These are phyloP conservation scores for Cisticola juncidis DNA, from an alignment of 2,113 vertebrate genomes.

Conservation along the genomic window DNA sequence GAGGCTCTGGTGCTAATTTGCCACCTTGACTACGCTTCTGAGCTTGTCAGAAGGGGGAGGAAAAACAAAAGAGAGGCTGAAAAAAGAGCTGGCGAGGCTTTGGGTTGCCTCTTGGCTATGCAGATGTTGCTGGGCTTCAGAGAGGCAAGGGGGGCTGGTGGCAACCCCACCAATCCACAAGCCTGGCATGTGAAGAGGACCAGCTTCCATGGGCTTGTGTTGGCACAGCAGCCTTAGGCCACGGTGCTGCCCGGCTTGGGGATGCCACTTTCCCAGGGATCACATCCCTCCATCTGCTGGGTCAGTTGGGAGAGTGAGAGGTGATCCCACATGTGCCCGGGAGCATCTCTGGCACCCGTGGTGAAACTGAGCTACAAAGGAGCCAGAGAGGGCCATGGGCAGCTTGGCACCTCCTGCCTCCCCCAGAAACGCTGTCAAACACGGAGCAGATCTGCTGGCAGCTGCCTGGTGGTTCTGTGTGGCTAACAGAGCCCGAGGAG, in stretches of 20 bases:
- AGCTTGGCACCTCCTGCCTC: background rate
- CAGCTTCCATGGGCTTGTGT: background rate
- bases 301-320: background rate
- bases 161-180: fast-evolving
- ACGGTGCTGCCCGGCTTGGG: fast-evolving
- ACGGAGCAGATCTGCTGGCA: background rate
- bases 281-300: background rate
- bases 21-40: constrained; percentile 67
- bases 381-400: background rate
- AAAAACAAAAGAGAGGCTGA: background rate
- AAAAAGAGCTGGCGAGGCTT: background rate
- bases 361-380: fast-evolving
- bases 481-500: background rate
- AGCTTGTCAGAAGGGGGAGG: constrained; percentile 45
- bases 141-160: background rate
- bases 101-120: background rate
- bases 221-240: background rate
- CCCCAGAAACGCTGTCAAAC: background rate
- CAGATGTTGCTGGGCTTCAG: background rate
- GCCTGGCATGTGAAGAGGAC: background rate
- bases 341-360: background rate
- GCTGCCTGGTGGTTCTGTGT: background rate
- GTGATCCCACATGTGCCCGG: fast-evolving
- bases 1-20: constrained; percentile 68
- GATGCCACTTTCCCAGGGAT: background rate